A percentile compares a stretch with the other conserved stretches of the same genome.
phyloP scores from a whole-genome alignment of 1,140 invertebrate species.

The Palaemon carinicauda region DNA sequence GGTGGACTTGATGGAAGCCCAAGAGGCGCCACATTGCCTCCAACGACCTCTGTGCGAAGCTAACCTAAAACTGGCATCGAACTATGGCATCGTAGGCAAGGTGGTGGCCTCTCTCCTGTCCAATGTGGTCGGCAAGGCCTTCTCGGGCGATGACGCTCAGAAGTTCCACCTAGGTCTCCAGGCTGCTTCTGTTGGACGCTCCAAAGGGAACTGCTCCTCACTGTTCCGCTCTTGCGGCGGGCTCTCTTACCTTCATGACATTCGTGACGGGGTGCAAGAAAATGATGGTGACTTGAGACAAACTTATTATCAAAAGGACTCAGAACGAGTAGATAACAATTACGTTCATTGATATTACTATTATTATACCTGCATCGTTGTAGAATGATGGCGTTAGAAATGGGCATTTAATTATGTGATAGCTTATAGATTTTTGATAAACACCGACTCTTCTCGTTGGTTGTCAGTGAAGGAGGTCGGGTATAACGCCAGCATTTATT shows the following conservation, averaged over 20 bases:
- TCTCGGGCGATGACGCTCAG: conserved; percentile 31
- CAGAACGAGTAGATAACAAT: neutral
- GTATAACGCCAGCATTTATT: too few relatives aligned
- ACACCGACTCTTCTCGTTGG: too few relatives aligned
- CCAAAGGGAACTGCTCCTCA: conserved; percentile 4
- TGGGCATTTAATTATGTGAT: too few relatives aligned
- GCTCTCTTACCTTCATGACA: neutral
- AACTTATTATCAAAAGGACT: neutral
- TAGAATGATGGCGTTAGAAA: too few relatives aligned
- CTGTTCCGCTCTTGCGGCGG: conserved; percentile 10
- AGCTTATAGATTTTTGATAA: too few relatives aligned
- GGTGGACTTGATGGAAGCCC: conserved; percentile 47
- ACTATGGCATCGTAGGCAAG: conserved; percentile 37
- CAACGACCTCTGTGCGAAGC: conserved; percentile 52
- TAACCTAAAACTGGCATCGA: conserved; percentile 23
- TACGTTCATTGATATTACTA: too few relatives aligned
- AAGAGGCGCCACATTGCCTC: conserved; percentile 31
- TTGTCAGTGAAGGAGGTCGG: too few relatives aligned
- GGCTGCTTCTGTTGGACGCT: conserved; percentile 35
- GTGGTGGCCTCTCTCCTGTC: conserved; percentile 51
- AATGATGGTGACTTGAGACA: neutral
- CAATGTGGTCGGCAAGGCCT: conserved; percentile 53
- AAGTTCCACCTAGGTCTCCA: conserved; percentile 38
- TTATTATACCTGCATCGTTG: too few relatives aligned
- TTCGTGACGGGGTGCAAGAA: neutral